Evolutionary conservation across 1,140 invertebrate genomes (phyloP).

Genomic region (Melipona quadrifasciata): DNA sequence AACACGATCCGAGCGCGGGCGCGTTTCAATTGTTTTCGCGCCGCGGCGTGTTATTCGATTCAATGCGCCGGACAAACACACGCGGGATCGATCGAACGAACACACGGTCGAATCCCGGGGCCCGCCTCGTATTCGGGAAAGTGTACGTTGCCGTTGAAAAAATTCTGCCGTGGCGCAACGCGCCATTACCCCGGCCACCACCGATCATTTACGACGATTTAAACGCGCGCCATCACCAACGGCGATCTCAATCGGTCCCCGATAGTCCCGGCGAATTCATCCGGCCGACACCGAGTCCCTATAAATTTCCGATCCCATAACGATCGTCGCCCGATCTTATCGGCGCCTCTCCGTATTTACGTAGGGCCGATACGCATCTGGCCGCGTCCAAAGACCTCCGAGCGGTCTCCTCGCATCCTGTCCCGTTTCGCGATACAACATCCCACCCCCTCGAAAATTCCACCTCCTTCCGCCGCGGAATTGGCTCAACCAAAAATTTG

Average conservation of each 20-base stretch:
- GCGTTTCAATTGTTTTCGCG: slow-evolving; percentile 12
- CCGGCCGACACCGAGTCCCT: slow-evolving; percentile 4
- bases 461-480: not conserved
- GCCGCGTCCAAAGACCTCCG: not conserved
- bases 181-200: slow-evolving; percentile 33
- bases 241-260: slow-evolving; percentile 32
- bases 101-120: not conserved
- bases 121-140: slow-evolving; percentile 27
- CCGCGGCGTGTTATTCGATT: slow-evolving; percentile 38
- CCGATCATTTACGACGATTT: slow-evolving; percentile 28
- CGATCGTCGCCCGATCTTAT: slow-evolving; percentile 39
- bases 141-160: slow-evolving; percentile 37
- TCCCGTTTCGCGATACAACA: not conserved
- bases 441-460: not conserved
- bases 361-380: slow-evolving; percentile 32
- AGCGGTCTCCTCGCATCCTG: not conserved
- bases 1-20: slow-evolving; percentile 1
- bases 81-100: slow-evolving; percentile 2
- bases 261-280: slow-evolving; percentile 26
- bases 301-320: slow-evolving; percentile 44
- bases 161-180: slow-evolving; percentile 2
- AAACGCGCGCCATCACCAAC: slow-evolving; percentile 35
- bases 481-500: no score
- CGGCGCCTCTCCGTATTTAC: slow-evolving; percentile 38
- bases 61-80: slow-evolving; percentile 38